phyloP scores from a whole-genome alignment of 2,888 invertebrate genomes.

The Melinopterus prodromus region DNA sequence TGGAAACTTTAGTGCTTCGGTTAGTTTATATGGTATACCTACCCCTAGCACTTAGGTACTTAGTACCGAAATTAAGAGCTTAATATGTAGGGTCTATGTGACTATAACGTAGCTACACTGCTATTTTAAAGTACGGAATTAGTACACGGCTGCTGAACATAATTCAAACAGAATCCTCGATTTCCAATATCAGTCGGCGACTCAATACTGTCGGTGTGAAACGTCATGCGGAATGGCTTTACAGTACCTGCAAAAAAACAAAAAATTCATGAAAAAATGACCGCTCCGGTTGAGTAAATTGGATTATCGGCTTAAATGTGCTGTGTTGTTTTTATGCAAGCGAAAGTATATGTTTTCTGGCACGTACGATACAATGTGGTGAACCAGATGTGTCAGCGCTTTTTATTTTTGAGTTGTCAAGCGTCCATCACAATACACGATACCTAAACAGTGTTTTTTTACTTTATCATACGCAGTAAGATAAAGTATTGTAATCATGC shows the following conservation, averaged over 20 bases:
- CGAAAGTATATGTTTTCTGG: neutral
- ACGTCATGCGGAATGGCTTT: constrained; percentile 80
- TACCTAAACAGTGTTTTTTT: too few relatives aligned
- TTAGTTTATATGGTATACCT: neutral
- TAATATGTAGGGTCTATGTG: neutral
- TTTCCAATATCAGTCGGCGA: constrained; percentile 79
- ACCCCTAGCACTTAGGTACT: too few relatives aligned
- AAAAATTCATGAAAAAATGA: neutral
- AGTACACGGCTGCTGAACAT: constrained; percentile 86
- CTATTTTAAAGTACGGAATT: constrained; percentile 58
- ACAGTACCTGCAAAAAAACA: constrained; percentile 70
- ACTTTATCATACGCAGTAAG: too few relatives aligned
- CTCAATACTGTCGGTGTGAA: constrained; percentile 81
- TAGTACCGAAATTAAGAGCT: constrained; percentile 6
- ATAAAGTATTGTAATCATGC: too few relatives aligned
- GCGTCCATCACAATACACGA: too few relatives aligned
- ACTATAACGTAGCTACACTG: neutral
- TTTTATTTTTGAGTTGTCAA: too few relatives aligned
- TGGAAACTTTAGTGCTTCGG: neutral
- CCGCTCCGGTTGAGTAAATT: neutral
- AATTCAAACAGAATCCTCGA: constrained; percentile 84
- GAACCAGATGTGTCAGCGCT: too few relatives aligned
- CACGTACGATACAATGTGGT: too few relatives aligned
- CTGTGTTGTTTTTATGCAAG: neutral
- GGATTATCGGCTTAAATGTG: neutral